Evolutionary conservation across 2,888 invertebrate species (phyloP).

Genomic region (Tinea trinotella): DNA sequence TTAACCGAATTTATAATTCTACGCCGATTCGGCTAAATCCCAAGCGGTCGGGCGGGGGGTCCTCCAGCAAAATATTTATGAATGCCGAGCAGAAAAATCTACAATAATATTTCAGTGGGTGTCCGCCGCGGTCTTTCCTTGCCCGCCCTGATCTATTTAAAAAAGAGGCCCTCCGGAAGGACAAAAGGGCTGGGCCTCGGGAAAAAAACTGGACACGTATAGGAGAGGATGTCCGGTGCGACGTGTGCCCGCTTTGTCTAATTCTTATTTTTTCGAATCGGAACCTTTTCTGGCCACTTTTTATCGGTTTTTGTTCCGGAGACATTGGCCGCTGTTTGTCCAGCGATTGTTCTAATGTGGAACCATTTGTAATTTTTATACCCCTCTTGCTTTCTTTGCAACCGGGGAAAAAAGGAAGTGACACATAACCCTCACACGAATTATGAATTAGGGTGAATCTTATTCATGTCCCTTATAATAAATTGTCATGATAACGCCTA

Average conservation of each 20-base stretch:
- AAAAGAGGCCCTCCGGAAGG: slow-evolving; percentile 65
- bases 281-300: slow-evolving; percentile 59
- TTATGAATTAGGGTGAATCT: slow-evolving; percentile 6
- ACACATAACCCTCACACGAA: slow-evolving; percentile 15
- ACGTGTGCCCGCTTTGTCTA: slow-evolving; percentile 58
- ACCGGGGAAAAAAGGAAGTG: slow-evolving; percentile 2
- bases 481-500: slow-evolving; percentile 8
- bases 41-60: slow-evolving; percentile 27
- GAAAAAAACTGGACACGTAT: slow-evolving; percentile 69
- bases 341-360: slow-evolving; percentile 63
- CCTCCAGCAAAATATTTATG: slow-evolving; percentile 65
- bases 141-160: slow-evolving; percentile 70
- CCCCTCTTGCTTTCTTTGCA: slow-evolving; percentile 27
- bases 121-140: slow-evolving; percentile 57
- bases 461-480: slow-evolving; percentile 11
- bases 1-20: slow-evolving; percentile 72
- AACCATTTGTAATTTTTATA: slow-evolving; percentile 63
- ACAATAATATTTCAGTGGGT: slow-evolving; percentile 71
- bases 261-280: slow-evolving; percentile 72
- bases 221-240: slow-evolving; percentile 43
- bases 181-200: slow-evolving; percentile 64
- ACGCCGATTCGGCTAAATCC: slow-evolving; percentile 64
- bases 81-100: slow-evolving; percentile 71
- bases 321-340: slow-evolving; percentile 49
- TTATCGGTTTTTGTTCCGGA: slow-evolving; percentile 72